These are phyloP conservation scores for Phalacrocorax pelagicus DNA, from an alignment of 2,113 vertebrate genomes.

Conservation along the genomic window DNA sequence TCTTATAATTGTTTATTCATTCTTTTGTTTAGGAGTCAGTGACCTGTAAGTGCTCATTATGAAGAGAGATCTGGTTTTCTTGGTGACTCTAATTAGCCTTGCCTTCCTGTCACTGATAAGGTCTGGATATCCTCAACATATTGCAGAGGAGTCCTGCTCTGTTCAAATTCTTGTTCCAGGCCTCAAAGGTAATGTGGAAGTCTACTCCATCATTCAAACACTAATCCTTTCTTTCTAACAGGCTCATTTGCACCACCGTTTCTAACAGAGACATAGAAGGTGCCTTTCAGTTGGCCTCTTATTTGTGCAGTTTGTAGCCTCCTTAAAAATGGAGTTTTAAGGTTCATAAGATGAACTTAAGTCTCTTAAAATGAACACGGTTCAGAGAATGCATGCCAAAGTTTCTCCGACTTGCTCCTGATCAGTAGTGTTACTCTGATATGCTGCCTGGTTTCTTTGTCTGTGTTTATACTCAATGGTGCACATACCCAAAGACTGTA, in stretches of 20 bases:
- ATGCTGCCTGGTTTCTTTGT: not conserved
- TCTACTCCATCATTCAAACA: not conserved
- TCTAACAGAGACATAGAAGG: not conserved
- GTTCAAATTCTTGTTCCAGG: conserved; percentile 96
- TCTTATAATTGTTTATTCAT: conserved; percentile 69
- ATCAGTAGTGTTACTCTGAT: not conserved
- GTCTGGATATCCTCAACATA: conserved; percentile 80
- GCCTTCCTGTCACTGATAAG: conserved; percentile 78
- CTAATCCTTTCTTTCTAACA: not conserved
- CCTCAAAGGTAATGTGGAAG: conserved; percentile 87
- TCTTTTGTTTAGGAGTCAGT: conserved; percentile 70
- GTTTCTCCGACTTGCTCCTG: not conserved
- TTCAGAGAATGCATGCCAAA: not conserved
- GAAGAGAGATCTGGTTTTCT: conserved; percentile 77
- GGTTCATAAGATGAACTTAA: not conserved
- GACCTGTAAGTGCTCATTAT: conserved; percentile 77
- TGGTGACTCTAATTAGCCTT: conserved; percentile 76
- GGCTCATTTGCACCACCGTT: not conserved
- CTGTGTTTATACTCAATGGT: not conserved
- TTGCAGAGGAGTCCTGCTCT: conserved; percentile 89
- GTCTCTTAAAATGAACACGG: not conserved
- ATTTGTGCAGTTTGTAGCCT: not conserved
- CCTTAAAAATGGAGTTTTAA: not conserved
- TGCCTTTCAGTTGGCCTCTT: not conserved
- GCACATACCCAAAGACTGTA: not conserved